A percentile compares a stretch with the other conserved stretches of the same genome.
Conservation (phyloP, 2,888 invertebrate genomes). For the Drosophila dives region DNA sequence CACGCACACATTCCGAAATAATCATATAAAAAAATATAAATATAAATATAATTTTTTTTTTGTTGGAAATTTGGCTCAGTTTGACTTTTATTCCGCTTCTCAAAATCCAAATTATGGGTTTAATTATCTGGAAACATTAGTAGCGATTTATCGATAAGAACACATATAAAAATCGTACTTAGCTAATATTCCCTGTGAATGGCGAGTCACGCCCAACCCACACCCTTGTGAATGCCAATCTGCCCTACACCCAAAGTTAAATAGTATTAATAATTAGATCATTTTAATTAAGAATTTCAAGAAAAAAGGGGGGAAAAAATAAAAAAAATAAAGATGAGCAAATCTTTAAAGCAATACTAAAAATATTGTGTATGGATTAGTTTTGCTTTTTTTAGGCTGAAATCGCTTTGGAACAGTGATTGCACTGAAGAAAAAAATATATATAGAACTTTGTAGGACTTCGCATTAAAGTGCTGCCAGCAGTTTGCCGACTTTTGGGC, state of each 20-base stretch:
- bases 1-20: not conserved
- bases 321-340: not conserved
- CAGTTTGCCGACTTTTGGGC: constrained; percentile 41
- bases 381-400: not conserved
- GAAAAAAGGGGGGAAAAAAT: not conserved
- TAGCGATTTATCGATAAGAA: not conserved
- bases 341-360: not conserved
- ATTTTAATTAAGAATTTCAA: not conserved
- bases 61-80: not conserved
- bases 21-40: not conserved
- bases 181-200: not conserved
- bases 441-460: constrained; percentile 28
- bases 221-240: not conserved
- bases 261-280: not conserved
- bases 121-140: not conserved
- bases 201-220: not conserved
- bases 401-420: constrained; percentile 9
- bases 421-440: not conserved
- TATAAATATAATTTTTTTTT: too few species aligned
- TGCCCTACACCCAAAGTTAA: not conserved
- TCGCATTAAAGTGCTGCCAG: constrained; percentile 4
- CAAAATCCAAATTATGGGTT: not conserved
- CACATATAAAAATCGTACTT: not conserved
- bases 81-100: not conserved
- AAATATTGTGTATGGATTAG: not conserved